Base-by-base conservation (phyloP, 2,888 invertebrate genomes). In the Leptopilina drosophilae region DNA sequence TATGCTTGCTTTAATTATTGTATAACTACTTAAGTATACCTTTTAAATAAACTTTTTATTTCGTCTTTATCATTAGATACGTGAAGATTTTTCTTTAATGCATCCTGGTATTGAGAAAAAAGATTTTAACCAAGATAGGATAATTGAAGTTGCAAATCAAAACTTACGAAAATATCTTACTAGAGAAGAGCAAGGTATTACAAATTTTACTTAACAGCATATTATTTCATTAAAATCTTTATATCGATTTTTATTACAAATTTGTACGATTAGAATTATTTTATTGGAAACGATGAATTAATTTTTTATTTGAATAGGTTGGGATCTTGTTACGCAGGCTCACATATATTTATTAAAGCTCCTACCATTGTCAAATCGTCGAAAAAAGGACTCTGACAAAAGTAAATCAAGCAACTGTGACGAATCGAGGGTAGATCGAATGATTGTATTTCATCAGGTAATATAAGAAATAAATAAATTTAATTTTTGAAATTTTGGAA, bases 361-460 rank as follows among this genome's bases (percentile, higher is more conserved):
- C 2, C 15, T 62, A 15, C 62, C 20, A 62, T 8, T 0, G 20
- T 20, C 7, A 62, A 62, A 62, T 62, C 62, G 15, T 20, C 15
- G 20, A 62, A 15, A n/a, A 5, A 59, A 59, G 15, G n/a, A 14
- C 12, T 56, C 11, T 56, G 56, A 59, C 5, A 59, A 59, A 15
- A 62, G 15, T 62, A 20, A 62, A 7, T 15, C n/a, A 62, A 62
- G 15, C 15, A 62, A 15, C 15, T 15, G 20, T 62, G 20, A 62
- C 5, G 15, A 62, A 20, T 62, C 62, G 7, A 62, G 15, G 20
- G n/a, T 77, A 53, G 69, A 77, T 12, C 59, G 65, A n/a, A 53
- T 79, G n/a, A 80, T 82, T 9, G 4, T 73, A 14, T 80, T 82
- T 59, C 69, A 80, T 73, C 78, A 82, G 76, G 79, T 82, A 73